These are phyloP conservation scores for Notocelia uddmanniana DNA, from an alignment of 2,888 invertebrate species.

Conservation along the genomic window DNA sequence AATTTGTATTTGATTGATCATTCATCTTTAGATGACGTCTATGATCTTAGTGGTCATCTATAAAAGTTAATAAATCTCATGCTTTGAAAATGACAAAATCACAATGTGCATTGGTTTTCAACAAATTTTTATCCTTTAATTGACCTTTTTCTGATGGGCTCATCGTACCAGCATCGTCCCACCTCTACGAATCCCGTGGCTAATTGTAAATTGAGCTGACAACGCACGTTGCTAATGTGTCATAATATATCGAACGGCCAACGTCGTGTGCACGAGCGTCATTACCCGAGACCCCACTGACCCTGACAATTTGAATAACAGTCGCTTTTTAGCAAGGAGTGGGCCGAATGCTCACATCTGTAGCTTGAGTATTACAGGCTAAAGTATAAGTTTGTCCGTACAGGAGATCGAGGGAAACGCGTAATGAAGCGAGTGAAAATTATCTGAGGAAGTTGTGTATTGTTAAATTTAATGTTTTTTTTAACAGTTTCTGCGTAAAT, in stretches of 20 bases:
- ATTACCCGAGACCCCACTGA: slow-evolving; percentile 47
- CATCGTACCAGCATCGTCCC: slow-evolving; percentile 39
- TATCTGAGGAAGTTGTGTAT: neutral
- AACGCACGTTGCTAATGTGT: slow-evolving; percentile 82
- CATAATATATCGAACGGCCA: slow-evolving; percentile 69
- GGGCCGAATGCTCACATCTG: slow-evolving; percentile 16
- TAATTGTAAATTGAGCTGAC: slow-evolving; percentile 84
- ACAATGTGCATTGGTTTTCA: neutral
- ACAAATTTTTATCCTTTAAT: neutral
- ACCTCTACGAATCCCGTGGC: slow-evolving; percentile 74
- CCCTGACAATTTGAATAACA: slow-evolving; percentile 47
- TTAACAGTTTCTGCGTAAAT: neutral
- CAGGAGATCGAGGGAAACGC: neutral
- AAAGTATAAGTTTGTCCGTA: neutral
- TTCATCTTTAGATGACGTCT: no score
- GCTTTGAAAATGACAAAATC: neutral
- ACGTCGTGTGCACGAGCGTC: slow-evolving; percentile 48
- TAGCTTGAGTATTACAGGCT: neutral
- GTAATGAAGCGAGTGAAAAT: neutral
- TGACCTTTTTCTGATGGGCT: slow-evolving; percentile 18
- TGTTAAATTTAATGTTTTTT: neutral
- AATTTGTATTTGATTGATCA: neutral
- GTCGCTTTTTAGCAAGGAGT: slow-evolving; percentile 41
- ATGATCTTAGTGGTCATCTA: neutral
- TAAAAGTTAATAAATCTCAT: neutral